Evolutionary conservation across 2,888 invertebrate genomes (phyloP).

Genomic region (Ochlodes sylvanus): DNA sequence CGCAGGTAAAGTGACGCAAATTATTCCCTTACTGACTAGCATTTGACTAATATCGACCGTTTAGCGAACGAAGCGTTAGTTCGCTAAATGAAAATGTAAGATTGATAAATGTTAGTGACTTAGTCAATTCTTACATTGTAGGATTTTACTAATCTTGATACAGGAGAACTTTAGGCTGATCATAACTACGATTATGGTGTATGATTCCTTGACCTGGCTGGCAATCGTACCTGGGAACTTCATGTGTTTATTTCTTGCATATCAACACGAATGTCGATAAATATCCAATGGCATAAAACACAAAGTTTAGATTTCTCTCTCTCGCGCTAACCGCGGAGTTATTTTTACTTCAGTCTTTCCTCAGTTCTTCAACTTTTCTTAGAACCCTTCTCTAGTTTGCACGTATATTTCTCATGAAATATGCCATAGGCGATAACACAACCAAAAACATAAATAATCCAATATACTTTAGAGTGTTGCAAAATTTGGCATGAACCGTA

Average conservation of each 20-base stretch:
- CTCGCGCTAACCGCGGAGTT: background rate
- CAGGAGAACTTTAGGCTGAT: background rate
- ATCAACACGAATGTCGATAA: too few relatives aligned
- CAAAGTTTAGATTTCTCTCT: background rate
- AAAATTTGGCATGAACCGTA: background rate
- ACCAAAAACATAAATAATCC: background rate
- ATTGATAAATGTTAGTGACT: background rate
- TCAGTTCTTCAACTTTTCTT: too few relatives aligned
- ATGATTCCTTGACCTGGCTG: too few relatives aligned
- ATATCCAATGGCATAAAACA: background rate
- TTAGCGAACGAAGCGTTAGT: background rate
- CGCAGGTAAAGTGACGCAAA: background rate
- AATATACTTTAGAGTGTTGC: background rate
- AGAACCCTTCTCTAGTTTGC: too few relatives aligned
- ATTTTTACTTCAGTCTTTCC: background rate
- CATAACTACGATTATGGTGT: background rate
- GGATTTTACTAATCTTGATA: background rate
- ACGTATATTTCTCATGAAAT: too few relatives aligned
- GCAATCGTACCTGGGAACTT: background rate
- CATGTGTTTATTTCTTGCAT: too few relatives aligned
- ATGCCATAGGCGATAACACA: too few relatives aligned
- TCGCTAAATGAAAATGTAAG: background rate
- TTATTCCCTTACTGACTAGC: conserved; percentile 1
- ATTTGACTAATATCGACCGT: background rate
- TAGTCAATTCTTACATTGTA: too few relatives aligned